phyloP scores from a whole-genome alignment of 2,888 invertebrate species.

The Crematogaster levior region DNA sequence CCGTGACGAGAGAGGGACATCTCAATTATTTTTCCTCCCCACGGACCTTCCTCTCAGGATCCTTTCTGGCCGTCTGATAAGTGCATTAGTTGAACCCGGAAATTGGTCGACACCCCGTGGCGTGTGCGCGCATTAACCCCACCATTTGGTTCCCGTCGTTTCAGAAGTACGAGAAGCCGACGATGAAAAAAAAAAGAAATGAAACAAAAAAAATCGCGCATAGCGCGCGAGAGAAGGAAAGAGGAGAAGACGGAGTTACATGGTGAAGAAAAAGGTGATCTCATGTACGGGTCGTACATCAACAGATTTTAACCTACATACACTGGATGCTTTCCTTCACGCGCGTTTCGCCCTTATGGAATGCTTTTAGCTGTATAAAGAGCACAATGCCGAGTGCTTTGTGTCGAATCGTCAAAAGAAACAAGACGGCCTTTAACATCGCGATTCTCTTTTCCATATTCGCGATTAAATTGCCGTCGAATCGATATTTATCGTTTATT shows the following conservation, averaged over 20 bases:
- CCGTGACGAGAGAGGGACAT: conserved; percentile 54
- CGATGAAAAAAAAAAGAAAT: conserved; percentile 40
- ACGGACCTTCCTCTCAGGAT: conserved; percentile 50
- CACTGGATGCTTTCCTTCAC: conserved; percentile 16
- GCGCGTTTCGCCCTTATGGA: conserved; percentile 51
- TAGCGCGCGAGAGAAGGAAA: neutral
- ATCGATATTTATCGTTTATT: conserved; percentile 24
- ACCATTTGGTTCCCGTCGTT: conserved; percentile 59
- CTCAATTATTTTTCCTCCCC: conserved; percentile 69
- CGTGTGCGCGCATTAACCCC: conserved; percentile 74
- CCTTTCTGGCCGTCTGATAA: conserved; percentile 65
- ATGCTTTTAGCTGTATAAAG: conserved; percentile 62
- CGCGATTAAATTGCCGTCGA: conserved; percentile 26
- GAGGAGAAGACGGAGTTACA: conserved; percentile 40
- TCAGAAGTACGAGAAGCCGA: conserved; percentile 37
- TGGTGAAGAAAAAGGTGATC: conserved; percentile 55
- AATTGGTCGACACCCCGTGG: conserved; percentile 77
- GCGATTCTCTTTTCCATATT: conserved; percentile 6
- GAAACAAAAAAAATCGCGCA: neutral
- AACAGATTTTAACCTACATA: conserved; percentile 70
- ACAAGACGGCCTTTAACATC: conserved; percentile 17
- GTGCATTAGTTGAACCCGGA: conserved; percentile 75
- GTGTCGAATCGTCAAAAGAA: conserved; percentile 44
- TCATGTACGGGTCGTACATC: conserved; percentile 65
- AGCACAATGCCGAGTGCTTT: conserved; percentile 50